Evolutionary conservation across 2,888 invertebrate species (phyloP), one percentile per base, ranked within the genome.

Genomic region (Amphipoea lucens): DNA sequence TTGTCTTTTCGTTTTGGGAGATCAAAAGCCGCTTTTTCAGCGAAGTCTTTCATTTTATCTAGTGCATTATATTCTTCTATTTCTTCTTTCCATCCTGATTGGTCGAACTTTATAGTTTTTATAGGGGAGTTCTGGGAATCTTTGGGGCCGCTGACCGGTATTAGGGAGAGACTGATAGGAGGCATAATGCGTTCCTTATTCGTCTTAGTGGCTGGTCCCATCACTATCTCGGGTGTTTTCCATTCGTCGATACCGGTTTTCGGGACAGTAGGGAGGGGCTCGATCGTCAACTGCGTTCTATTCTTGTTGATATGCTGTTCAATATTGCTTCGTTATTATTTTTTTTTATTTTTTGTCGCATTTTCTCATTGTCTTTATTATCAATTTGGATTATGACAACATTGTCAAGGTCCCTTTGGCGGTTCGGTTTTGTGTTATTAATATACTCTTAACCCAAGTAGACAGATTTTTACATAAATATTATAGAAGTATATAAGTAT

Each of bases 221-320:
- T 92, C 48, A 94, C 92, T 84, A 95, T 90, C 12, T 96, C 96
- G 57, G 96, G 96, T 83, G 94, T 92, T 91, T 96, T 96, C 95
- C 96, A 95, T 80, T 95, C 95, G 89, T 93, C 89, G 76, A 82
- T 78, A 76, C 78, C 92, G 70, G 88, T 83, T 92, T 93, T 95
- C 68, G 93, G 91, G 87, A 92, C 79, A 72, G 92, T 89, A 67
- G 96, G 95, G 88, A 97, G 92, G 75, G 96, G 95, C 91, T 96
- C 96, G 90, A 97, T 97, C 85, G 96, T 97, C 88, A 97, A 93
- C 93, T 97, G 97, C 82, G 96, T 95, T 90, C 96, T 91, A 91
- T 96, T 96, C 93, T 95, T 96, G 96, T 96, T 96, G 96, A 97
- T 96, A 94, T 96, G 97, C 97, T 97, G 96, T 96, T 93, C 92